Evolutionary conservation across 2,797 vertebrate species (phyloP).

Genomic region (Rhinophrynus dorsalis): DNA sequence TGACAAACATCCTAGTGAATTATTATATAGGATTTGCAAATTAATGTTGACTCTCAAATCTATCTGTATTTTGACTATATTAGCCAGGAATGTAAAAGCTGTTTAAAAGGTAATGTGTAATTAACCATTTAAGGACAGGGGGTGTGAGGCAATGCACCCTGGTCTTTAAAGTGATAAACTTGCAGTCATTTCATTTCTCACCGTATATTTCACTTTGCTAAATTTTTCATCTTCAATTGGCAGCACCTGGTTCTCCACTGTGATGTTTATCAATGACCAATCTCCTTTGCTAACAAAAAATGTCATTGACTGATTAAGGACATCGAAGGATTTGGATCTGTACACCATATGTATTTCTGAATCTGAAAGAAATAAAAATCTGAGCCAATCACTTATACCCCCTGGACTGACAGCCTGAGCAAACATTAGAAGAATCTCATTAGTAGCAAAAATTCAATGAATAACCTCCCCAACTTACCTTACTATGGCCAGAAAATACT

Average conservation of each 20-base stretch:
- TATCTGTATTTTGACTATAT: not conserved
- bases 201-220: conserved; percentile 10
- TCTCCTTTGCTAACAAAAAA: conserved; percentile 20
- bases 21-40: no score
- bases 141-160: not conserved
- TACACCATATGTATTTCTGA: not conserved
- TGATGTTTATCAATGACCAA: conserved; percentile 7
- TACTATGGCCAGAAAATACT: no score
- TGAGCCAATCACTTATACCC: not conserved
- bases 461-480: no score
- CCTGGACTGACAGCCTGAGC: no score
- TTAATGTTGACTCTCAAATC: not conserved
- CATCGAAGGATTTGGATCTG: not conserved
- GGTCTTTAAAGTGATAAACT: not conserved
- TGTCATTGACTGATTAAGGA: not conserved
- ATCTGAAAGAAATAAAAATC: not conserved
- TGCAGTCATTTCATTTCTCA: not conserved
- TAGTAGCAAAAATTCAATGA: not conserved
- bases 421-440: no score
- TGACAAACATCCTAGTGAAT: no score
- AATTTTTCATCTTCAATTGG: rapidly evolving
- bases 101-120: no score
- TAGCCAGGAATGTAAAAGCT: no score
- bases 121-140: no score
- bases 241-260: not conserved